Percentiles rank a stretch among this genome's conserved stretches.
Evolutionary conservation across 2,888 invertebrate species (phyloP).

Genomic region (Drosophila algonquin): DNA sequence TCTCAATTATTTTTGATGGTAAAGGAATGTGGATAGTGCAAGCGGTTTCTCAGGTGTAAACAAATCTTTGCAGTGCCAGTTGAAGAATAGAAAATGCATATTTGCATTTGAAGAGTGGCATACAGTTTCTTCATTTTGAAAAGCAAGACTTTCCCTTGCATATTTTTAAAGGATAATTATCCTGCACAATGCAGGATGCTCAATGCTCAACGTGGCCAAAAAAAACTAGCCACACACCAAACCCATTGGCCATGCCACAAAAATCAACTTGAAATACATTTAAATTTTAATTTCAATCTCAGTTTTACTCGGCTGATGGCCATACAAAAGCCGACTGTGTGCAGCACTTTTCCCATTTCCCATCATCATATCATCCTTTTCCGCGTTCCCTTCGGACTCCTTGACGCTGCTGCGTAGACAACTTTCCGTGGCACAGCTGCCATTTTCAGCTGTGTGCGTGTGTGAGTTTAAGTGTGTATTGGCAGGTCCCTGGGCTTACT

Average conservation of each 20-base stretch:
- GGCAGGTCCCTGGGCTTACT: conserved; percentile 51
- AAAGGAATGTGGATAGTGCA: too few relatives aligned
- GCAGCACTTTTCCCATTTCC: conserved; percentile 5
- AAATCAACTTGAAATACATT: conserved; percentile 74
- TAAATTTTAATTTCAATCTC: conserved; percentile 77
- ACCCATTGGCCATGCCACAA: too few relatives aligned
- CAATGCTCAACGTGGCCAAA: conserved; percentile 6
- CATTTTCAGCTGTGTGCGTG: conserved; percentile 20
- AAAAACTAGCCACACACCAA: too few relatives aligned
- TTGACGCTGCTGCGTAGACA: conserved; percentile 68
- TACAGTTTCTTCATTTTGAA: too few relatives aligned
- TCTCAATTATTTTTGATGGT: too few relatives aligned
- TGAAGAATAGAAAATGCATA: too few relatives aligned
- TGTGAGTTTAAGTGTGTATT: conserved; percentile 22
- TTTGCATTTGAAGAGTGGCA: too few relatives aligned
- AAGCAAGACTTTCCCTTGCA: too few relatives aligned
- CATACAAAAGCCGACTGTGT: conserved; percentile 62
- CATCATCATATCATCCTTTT: background rate
- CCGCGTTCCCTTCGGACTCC: conserved; percentile 6
- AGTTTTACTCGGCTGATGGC: conserved; percentile 46
- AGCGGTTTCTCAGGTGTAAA: too few relatives aligned
- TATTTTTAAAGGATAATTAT: too few relatives aligned
- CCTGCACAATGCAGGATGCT: too few relatives aligned
- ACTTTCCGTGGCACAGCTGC: conserved; percentile 63
- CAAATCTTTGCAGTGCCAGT: background rate